Evolutionary conservation across 37 sponge, comb jelly and placozoan species (phyloP).

Genomic region (Theonella swinhoei): DNA sequence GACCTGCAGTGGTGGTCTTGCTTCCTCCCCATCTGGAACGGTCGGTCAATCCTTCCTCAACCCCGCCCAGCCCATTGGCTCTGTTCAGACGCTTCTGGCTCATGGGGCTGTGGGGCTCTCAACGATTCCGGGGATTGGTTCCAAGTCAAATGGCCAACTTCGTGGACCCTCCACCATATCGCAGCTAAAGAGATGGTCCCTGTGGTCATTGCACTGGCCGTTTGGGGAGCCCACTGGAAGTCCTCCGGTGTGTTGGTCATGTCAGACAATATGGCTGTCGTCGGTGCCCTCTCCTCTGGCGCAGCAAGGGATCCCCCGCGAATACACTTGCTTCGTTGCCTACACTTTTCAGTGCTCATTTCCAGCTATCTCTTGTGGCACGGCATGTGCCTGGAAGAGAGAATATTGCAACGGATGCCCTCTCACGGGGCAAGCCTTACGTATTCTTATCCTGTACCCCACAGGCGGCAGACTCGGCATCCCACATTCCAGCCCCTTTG

Average conservation of each 20-base stretch:
- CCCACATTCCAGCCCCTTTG: not conserved
- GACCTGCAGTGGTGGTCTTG: constrained; percentile 60
- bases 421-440: constrained; percentile 18
- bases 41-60: not conserved
- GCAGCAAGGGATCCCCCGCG: constrained; percentile 8
- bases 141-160: constrained; percentile 31
- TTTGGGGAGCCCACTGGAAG: constrained; percentile 50
- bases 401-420: constrained; percentile 51
- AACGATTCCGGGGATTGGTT: constrained; percentile 24
- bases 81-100: constrained; percentile 47
- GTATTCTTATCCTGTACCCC: constrained; percentile 1
- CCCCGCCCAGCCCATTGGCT: not conserved
- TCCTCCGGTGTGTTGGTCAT: not conserved
- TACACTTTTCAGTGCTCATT: constrained; percentile 38
- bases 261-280: constrained; percentile 56
- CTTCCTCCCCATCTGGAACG: constrained; percentile 54
- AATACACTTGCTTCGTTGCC: constrained; percentile 59
- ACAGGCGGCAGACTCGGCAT: not conserved
- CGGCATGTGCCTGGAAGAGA: constrained; percentile 32
- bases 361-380: constrained; percentile 5
- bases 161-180: not conserved
- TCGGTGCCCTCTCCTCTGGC: constrained; percentile 16
- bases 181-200: constrained; percentile 62
- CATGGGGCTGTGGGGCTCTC: constrained; percentile 55
- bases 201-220: constrained; percentile 41